Evolutionary conservation across 2,797 vertebrate genomes (phyloP).

Genomic region (Pteropus rufus): DNA sequence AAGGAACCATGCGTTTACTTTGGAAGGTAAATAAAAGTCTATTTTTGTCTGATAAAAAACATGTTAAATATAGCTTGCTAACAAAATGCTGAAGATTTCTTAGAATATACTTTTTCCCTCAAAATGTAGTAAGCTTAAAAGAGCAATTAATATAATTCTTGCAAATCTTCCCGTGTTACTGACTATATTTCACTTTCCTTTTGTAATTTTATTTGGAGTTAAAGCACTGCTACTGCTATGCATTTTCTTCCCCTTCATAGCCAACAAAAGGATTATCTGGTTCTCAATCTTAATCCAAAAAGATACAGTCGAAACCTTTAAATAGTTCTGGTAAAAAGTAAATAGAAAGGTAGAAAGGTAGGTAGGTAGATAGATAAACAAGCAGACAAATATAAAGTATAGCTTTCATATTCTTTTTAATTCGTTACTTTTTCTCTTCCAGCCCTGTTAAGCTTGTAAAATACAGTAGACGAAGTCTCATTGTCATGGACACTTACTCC

Average conservation of each 20-base stretch:
- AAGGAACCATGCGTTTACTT: constrained; percentile 50
- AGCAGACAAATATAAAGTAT: neutral
- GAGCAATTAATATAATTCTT: constrained; percentile 35
- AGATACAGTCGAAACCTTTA: neutral
- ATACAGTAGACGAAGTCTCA: neutral
- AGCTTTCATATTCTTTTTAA: neutral
- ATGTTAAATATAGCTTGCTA: constrained; percentile 73
- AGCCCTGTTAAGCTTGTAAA: neutral
- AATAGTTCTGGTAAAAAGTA: neutral
- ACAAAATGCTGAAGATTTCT: constrained; percentile 40
- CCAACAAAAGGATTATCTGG: neutral
- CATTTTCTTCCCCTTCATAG: neutral
- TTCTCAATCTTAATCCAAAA: neutral
- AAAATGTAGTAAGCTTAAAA: constrained; percentile 44
- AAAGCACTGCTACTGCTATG: neutral
- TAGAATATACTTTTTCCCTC: constrained; percentile 37
- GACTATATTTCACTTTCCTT: neutral
- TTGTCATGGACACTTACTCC: neutral
- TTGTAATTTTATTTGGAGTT: neutral
- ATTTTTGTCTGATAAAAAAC: constrained; percentile 65
- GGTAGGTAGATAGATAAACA: neutral
- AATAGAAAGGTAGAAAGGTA: neutral
- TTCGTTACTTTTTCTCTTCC: neutral
- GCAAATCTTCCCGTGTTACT: neutral
- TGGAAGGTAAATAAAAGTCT: constrained; percentile 67